Evolutionary conservation across 1,140 invertebrate genomes (phyloP).

Genomic region (Gerris buenoi): DNA sequence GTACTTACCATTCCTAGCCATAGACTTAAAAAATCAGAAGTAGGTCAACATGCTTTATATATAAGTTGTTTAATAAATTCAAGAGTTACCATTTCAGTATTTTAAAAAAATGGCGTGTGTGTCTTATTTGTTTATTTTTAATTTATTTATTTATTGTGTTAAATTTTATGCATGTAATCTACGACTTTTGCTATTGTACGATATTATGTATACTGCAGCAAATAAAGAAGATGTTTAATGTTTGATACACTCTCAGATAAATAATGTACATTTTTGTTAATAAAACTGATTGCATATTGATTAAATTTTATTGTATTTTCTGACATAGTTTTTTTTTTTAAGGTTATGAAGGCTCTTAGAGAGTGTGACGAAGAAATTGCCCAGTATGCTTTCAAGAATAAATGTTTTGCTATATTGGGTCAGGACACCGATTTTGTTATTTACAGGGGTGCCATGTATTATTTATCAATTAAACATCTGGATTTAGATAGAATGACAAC

Average conservation of each 20-base stretch:
- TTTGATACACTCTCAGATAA: neutral
- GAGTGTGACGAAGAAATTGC: neutral
- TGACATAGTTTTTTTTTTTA: neutral
- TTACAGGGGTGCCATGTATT: neutral
- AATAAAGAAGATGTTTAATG: neutral
- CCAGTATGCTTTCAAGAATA: neutral
- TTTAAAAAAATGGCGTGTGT: neutral
- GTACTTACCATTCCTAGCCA: neutral
- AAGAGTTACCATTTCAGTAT: neutral
- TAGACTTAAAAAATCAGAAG: neutral
- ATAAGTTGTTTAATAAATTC: neutral
- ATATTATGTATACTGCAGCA: no score
- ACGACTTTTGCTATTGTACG: no score
- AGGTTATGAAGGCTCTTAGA: neutral
- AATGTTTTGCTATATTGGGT: neutral
- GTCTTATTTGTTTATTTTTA: no score
- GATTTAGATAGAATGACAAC: neutral
- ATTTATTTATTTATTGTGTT: no score
- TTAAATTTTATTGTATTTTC: neutral
- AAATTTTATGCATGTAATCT: no score
- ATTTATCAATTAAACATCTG: neutral
- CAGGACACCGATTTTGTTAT: neutral
- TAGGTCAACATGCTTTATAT: neutral
- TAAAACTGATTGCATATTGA: neutral
- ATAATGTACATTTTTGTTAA: neutral